Evolutionary conservation across 2,797 vertebrate genomes (phyloP), one percentile per base, ranked within the genome.

Genomic region (Epinephelus awoara): DNA sequence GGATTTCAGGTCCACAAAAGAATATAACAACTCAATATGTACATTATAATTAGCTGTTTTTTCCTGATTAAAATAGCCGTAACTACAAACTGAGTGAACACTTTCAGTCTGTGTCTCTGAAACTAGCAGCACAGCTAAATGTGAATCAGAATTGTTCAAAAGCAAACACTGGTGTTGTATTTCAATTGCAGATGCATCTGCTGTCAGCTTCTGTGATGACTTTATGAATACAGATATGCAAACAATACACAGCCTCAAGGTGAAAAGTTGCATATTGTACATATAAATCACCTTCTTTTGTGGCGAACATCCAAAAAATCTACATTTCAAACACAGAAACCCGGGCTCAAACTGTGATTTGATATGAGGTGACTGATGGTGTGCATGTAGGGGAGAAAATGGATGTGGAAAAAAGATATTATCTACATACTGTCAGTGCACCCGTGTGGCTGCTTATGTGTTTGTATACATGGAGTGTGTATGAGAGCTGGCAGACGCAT

Each of bases 191-290:
- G 40, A 80, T 61, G 76, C 29, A 19, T 42, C 29, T 13, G 2
- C 25, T 68, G 82, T 72, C 84, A 67, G 78, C 44, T 21, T 18
- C n/a, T 42, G 46, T 59, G 68, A 86, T 64, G 50, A 74, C 80
- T 84, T 79, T 67, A 80, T 80, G 57, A 51, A 81, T 78, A 75
- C 65, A 63, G 65, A 72, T 72, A 78, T 85, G 68, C 69, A 72
- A 81, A 83, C 67, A 57, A 57, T 57, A 44, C 6, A 13, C 73
- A 2, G 67, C 70, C 79, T 85, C 69, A 49, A 87, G 63, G 72
- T 88, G 57, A 78, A 71, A 77, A 64, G 63, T 65, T 72, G 73
- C 67, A 84, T 65, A 77, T 79, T 66, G 56, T 77, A 40, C 65
- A 69, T 75, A 44, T 56, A 69, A 74, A 79, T 56, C 27, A 7